A percentile compares a stretch with the other conserved stretches of the same genome.
Conservation (phyloP, 2,888 invertebrate genomes). For the Biston betularia region DNA sequence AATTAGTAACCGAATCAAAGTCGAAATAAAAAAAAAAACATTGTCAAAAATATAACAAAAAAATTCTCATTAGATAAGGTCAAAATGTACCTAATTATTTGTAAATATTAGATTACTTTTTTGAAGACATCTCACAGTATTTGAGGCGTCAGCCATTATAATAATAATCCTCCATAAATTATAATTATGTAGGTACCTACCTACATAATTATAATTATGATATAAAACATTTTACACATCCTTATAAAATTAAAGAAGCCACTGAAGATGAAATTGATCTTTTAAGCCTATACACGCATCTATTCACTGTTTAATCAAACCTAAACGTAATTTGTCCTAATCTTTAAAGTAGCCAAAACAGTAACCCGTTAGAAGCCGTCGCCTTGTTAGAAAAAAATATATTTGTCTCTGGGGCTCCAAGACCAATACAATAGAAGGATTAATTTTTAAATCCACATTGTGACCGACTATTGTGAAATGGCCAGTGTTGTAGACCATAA, state of each 20-base stretch:
- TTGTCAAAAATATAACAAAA: no score
- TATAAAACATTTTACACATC: no score
- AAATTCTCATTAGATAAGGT: no score
- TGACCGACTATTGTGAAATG: conserved; percentile 51
- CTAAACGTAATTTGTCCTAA: conserved; percentile 6
- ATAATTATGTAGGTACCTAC: no score
- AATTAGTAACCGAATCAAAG: not conserved
- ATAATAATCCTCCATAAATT: no score
- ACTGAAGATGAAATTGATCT: not conserved
- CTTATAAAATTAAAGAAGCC: no score
- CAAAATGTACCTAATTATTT: no score
- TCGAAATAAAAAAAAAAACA: no score
- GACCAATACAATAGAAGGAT: conserved; percentile 57
- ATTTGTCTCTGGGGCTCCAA: conserved; percentile 38
- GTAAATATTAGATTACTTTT: no score
- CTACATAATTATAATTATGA: no score
- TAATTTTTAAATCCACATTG: conserved; percentile 57
- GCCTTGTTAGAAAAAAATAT: conserved; percentile 37
- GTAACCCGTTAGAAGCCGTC: conserved; percentile 45
- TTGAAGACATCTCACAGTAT: no score
- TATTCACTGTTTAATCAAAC: not conserved
- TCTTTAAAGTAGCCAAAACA: conserved; percentile 46
- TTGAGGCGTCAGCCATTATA: no score
- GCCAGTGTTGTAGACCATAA: conserved; percentile 47
- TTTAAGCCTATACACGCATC: not conserved